phyloP scores from a whole-genome alignment of 2,113 vertebrate genomes.

The Camelus dromedarius region DNA sequence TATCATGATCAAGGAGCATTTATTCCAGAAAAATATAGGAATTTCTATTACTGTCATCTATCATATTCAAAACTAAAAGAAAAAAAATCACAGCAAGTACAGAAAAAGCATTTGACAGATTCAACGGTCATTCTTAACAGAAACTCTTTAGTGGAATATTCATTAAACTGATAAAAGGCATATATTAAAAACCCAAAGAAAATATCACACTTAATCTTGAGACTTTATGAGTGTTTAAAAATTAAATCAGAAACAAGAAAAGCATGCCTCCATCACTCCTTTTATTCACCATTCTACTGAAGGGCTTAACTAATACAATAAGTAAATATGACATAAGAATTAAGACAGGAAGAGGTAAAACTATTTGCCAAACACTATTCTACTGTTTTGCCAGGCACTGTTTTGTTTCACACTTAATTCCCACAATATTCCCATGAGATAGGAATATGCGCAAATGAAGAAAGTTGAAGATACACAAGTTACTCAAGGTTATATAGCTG shows the following conservation, averaged over 20 bases:
- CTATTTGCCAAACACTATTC: not conserved
- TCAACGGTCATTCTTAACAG: not conserved
- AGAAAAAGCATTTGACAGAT: not conserved
- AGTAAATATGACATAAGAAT: not conserved
- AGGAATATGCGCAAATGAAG: not conserved
- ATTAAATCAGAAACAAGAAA: not conserved
- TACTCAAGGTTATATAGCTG: not conserved
- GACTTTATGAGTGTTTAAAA: not conserved
- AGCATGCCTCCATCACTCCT: not conserved
- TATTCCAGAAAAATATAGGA: constrained; percentile 7
- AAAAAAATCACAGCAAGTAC: not conserved
- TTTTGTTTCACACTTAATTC: not conserved
- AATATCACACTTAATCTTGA: not conserved
- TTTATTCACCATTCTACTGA: not conserved
- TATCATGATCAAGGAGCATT: not conserved
- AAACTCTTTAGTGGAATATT: not conserved
- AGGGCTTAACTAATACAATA: not conserved
- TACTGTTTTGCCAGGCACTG: not conserved
- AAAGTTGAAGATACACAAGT: not conserved
- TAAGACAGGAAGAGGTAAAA: not conserved
- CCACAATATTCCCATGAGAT: not conserved
- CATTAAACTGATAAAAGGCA: not conserved
- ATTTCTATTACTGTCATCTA: not conserved
- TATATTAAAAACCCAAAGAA: not conserved
- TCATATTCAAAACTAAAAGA: not conserved